These are phyloP conservation scores for Psittacara wagleri DNA, from an alignment of 2,113 vertebrate genomes.

Conservation along the genomic window DNA sequence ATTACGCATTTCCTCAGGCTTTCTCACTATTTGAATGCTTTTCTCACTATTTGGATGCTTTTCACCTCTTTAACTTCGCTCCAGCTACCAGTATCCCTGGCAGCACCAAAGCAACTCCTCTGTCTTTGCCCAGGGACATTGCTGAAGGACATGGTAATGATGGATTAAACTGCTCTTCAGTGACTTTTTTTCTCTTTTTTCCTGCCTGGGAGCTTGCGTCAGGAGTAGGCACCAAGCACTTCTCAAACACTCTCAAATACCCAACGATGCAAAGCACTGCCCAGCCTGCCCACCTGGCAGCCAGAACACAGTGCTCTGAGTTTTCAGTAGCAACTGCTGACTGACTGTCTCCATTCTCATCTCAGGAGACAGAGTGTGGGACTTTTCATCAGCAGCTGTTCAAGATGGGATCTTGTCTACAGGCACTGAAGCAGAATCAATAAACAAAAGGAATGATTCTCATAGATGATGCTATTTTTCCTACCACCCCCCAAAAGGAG, in stretches of 20 bases:
- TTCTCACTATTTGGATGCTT: not conserved
- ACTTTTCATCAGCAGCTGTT: not conserved
- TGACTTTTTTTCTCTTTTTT: not conserved
- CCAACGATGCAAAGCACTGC: not conserved
- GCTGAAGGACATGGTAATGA: not conserved
- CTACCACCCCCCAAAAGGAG: not conserved
- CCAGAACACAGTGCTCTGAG: not conserved
- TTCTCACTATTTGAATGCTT: not conserved
- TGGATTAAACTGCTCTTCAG: not conserved
- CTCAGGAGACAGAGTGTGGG: not conserved
- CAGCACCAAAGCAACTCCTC: not conserved
- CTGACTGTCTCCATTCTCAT: not conserved
- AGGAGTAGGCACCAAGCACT: not conserved
- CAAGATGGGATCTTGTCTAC: not conserved
- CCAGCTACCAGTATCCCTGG: not conserved
- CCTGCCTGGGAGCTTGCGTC: not conserved
- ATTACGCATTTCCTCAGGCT: not conserved
- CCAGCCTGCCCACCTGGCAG: not conserved
- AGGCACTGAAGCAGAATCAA: accelerated
- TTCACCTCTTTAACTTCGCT: not conserved
- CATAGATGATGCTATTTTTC: not conserved
- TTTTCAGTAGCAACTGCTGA: not conserved
- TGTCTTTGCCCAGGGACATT: not conserved
- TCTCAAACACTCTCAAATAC: not conserved
- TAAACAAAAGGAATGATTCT: not conserved